Base-by-base conservation (phyloP, 2,797 vertebrate species). In the Steatocranus sp. region DNA sequence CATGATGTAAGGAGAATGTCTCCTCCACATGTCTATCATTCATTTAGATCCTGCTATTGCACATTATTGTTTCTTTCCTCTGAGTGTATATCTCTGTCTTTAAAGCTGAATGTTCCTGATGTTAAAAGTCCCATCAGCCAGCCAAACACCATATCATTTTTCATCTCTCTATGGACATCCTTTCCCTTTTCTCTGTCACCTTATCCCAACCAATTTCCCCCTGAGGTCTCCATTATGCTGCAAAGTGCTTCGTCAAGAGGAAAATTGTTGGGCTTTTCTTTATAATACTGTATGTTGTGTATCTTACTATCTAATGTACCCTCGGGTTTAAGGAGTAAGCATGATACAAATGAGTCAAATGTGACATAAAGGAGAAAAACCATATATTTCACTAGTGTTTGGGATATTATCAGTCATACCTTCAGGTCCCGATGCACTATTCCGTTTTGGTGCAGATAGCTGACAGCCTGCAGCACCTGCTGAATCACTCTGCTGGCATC, bases 381-480 rank as follows among this genome's bases (percentile, higher is more conserved):
- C 20, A 11, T 15, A 11, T 17, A 48, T 48, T 23, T 20, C 32
- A 20, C 17, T 25, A 14, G 11, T 25, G 56, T 2, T 30, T 6
- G 8, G 46, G 20, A 5, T 54, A 3, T 54, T 38, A 7, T 38
- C 5, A 0, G 14, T 54, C 18, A 1, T 90, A 99, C 98, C 97
- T 99, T 99, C 41, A 99, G 93, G 92, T 99, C 98, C 0, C 98
- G 96, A 76, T 99, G 98, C 32, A 99, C 98, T 0, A 99, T 95
- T 30, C 97, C 97, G 0, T 95, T 99, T 17, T 98, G 95, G 1
- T 99, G 98, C 82, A 99, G 97, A 43, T 98, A 99, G 85, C 95
- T 93, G 18, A 99, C 98, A 0, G 98, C 98, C 7, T 97, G 95
- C 85, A 99, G 95, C 36, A 99, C 97, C 95, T 99, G 98, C 91